Base-by-base conservation (phyloP, 1,140 invertebrate genomes). In the Drosophila chauvacae region DNA sequence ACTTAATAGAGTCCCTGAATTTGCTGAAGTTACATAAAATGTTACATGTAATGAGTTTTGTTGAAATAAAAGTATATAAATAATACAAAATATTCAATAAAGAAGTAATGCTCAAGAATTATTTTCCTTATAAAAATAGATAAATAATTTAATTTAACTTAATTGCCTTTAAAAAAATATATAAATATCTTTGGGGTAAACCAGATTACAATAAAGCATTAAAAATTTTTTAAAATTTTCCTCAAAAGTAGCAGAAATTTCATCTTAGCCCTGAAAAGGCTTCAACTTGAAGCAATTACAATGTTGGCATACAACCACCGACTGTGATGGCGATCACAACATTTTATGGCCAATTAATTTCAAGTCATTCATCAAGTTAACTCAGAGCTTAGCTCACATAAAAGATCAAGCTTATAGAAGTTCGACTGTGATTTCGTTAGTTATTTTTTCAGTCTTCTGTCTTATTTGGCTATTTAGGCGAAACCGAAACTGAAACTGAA, bases 401-500 rank as follows among this genome's bases (percentile, higher is more conserved):
- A 26, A 26, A 26, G 7, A 39, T 55, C 23, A 55, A 2, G 57
- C 26, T 39, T 51, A 11, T 35, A 68, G 41, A 68, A 68, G 48
- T 68, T 14, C 11, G 11, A 42, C 66, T 68, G 48, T 68, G 13
- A 30, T 37, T 55, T 45, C 14, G 39, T 30, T 37, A 37, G 35
- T 66, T 44, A 20, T 11, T 35, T 23, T 16, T 14, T 16, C 13
- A 37, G n/a, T 9, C 26, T 20, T 35, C n/a, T 48, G 33, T 53
- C 16, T n/a, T 61, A 26, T 37, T 65, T 39, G 42, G 35, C 44
- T 45, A 35, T 58, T 58, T 48, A 71, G 23, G 44, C 53, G 69
- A 70, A 72, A 61, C 56, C 57, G 41, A 58, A 45, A 37, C 39
- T n/a, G 16, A 48, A 28, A 50, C 37, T 35, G 45, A 50, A 71